Conservation (phyloP, 2,888 invertebrate species). For the Diabrotica balteata region DNA sequence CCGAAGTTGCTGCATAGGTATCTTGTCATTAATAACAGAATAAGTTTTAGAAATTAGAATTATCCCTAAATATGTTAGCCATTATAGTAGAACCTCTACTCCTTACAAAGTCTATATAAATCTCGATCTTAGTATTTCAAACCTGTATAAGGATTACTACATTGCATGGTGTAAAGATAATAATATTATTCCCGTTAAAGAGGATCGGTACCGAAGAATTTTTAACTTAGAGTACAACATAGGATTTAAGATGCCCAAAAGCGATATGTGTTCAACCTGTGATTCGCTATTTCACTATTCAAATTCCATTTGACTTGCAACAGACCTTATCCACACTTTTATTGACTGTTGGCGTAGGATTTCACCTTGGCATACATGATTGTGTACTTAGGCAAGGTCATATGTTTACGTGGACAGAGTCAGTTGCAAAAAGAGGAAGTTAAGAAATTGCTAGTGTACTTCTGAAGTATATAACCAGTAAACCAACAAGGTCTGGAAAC, state of each 20-base stretch:
- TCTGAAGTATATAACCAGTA: no score
- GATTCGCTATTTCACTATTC: conserved; percentile 22
- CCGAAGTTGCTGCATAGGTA: no score
- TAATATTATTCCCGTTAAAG: conserved; percentile 29
- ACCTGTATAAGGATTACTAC: conserved; percentile 35
- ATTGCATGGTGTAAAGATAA: conserved; percentile 32
- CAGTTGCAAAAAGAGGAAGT: conserved; percentile 36
- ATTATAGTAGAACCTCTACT: conserved; percentile 33
- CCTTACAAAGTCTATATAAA: conserved; percentile 35
- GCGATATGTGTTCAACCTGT: conserved; percentile 37
- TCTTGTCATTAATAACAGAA: no score
- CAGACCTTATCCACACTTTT: no score
- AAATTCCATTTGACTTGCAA: conserved; percentile 5
- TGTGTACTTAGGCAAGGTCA: no score
- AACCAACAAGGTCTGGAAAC: no score
- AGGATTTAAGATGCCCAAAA: conserved; percentile 40
- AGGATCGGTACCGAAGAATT: conserved; percentile 31
- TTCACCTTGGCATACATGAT: conserved; percentile 39
- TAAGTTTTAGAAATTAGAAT: conserved; percentile 18
- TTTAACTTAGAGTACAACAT: conserved; percentile 39
- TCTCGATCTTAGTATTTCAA: conserved; percentile 34
- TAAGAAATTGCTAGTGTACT: conserved; percentile 36
- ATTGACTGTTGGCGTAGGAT: no score
- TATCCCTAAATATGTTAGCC: conserved; percentile 32
- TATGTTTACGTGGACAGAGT: no score